A percentile compares a stretch with the other conserved stretches of the same genome.
phyloP scores from a whole-genome alignment of 2,888 invertebrate genomes.

The Amphipoea lucens region DNA sequence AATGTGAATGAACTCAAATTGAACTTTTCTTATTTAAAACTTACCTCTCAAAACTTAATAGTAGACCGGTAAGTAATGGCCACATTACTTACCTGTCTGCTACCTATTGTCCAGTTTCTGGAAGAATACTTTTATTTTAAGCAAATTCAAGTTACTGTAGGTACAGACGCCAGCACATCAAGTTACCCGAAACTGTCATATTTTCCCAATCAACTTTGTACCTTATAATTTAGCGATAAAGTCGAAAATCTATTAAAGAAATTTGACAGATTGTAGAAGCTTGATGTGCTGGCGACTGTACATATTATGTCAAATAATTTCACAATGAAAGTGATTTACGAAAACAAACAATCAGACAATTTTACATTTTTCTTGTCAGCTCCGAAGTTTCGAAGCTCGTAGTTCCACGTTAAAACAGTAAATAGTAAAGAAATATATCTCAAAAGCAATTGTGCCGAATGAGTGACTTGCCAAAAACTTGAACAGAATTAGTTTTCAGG shows the following conservation, averaged over 20 bases:
- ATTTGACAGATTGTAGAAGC: no score
- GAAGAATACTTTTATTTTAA: neutral
- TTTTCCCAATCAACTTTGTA: no score
- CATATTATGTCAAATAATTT: neutral
- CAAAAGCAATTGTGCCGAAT: constrained; percentile 69
- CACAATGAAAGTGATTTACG: neutral
- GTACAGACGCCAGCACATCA: no score
- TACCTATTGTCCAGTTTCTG: neutral
- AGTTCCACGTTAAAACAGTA: constrained; percentile 41
- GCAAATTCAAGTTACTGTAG: neutral
- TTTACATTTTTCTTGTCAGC: neutral
- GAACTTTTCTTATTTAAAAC: neutral
- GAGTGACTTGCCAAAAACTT: constrained; percentile 72
- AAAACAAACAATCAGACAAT: neutral
- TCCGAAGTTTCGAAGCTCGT: constrained; percentile 29
- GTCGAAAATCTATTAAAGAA: no score
- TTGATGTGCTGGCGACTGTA: neutral
- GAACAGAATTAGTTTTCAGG: constrained; percentile 66
- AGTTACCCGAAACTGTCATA: no score
- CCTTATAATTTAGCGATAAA: no score
- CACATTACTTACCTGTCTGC: neutral
- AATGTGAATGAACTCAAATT: neutral
- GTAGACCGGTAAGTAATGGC: neutral
- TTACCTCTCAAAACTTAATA: neutral
- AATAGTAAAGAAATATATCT: constrained; percentile 64